Evolutionary conservation across 37 sponge, comb jelly and placozoan species (phyloP).

Genomic region (Chondrosia reniformis): DNA sequence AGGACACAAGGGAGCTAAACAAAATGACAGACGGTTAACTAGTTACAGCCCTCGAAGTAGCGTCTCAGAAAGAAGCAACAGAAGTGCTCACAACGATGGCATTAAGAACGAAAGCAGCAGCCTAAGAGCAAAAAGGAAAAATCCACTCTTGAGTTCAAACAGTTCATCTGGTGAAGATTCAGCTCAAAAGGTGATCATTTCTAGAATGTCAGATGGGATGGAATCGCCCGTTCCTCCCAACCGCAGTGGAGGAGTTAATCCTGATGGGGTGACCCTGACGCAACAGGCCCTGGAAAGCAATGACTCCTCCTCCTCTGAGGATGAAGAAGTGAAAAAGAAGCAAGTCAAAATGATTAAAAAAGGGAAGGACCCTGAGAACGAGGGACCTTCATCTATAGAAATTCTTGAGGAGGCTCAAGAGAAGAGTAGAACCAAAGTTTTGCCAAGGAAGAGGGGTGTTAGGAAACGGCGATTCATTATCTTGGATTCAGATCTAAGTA

Average conservation of each 20-base stretch:
- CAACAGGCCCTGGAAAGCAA: no score
- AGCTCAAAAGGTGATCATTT: background rate
- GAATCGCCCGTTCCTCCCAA: background rate
- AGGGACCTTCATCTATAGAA: background rate
- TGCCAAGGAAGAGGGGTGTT: slow-evolving; percentile 3
- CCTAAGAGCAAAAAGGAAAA: no score
- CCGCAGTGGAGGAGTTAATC: background rate
- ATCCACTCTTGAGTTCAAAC: no score
- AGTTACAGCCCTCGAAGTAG: no score
- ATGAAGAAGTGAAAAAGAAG: background rate
- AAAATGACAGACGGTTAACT: no score
- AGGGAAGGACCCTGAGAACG: background rate
- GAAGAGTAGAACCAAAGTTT: background rate
- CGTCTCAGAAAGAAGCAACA: no score
- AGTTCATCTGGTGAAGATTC: background rate
- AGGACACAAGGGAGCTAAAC: no score
- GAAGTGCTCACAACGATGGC: no score
- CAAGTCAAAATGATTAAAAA: background rate
- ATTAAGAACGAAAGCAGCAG: no score
- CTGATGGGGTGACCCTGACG: background rate
- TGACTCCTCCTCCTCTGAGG: no score
- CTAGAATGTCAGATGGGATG: background rate
- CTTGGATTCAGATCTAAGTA: background rate
- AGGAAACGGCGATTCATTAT: background rate
- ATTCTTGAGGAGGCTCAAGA: background rate